Percentiles rank a stretch among this genome's conserved stretches.
Conservation (phyloP, 1,140 invertebrate species). For the Drosophila sulfurigaster region DNA sequence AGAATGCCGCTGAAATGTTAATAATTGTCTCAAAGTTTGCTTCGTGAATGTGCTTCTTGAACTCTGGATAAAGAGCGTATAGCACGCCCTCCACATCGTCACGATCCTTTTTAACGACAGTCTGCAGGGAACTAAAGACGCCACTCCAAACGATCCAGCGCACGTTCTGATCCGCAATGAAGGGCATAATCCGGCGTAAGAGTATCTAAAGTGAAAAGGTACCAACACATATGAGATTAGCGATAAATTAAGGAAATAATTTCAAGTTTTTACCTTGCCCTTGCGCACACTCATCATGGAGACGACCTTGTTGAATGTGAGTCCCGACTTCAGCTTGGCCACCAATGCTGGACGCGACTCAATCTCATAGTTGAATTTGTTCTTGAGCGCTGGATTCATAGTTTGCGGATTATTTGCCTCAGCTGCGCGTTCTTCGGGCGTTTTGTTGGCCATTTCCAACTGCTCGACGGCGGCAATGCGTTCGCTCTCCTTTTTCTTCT, state of each 20-base stretch:
- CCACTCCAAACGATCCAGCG: conserved; percentile 86
- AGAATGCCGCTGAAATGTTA: conserved; percentile 67
- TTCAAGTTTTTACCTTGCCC: conserved; percentile 87
- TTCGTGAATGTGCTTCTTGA: conserved; percentile 85
- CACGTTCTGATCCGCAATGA: conserved; percentile 85
- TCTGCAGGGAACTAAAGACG: conserved; percentile 86
- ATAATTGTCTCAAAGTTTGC: conserved; percentile 77
- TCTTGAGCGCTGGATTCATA: conserved; percentile 83
- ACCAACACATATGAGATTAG: background rate
- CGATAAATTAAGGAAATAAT: conserved; percentile 34
- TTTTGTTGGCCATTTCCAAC: conserved; percentile 80
- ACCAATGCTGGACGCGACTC: conserved; percentile 85
- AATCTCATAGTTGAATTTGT: conserved; percentile 81
- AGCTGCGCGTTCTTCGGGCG: conserved; percentile 71
- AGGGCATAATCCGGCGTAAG: conserved; percentile 87
- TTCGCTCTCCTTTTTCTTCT: conserved; percentile 87
- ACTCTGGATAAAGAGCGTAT: conserved; percentile 86
- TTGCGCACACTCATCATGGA: conserved; percentile 90
- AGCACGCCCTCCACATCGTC: conserved; percentile 86
- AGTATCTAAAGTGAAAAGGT: conserved; percentile 85
- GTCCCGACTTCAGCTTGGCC: conserved; percentile 87
- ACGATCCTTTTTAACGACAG: conserved; percentile 83
- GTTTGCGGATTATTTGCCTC: conserved; percentile 82
- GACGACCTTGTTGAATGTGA: conserved; percentile 88
- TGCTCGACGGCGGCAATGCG: conserved; percentile 85